These are phyloP conservation scores for Coelopa pilipes DNA, from an alignment of 2,888 invertebrate genomes.

Conservation along the genomic window DNA sequence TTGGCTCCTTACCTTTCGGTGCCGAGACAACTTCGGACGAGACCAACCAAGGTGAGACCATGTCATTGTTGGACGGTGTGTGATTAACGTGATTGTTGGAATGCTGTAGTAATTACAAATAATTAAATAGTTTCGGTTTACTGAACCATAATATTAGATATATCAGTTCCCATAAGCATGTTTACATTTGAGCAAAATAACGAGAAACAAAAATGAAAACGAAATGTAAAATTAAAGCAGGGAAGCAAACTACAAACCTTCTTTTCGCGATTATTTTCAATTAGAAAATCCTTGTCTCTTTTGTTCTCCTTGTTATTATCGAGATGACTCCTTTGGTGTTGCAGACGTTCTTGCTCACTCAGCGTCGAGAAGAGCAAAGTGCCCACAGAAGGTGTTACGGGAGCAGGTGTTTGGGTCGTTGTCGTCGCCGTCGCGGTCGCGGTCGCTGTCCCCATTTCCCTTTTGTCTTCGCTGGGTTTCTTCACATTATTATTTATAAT, in stretches of 20 bases:
- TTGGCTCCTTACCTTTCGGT: slow-evolving; percentile 74
- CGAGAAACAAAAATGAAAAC: slow-evolving; percentile 22
- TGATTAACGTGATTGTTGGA: slow-evolving; percentile 67
- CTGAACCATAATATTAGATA: background rate
- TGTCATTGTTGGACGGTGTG: slow-evolving; percentile 69
- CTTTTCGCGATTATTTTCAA: slow-evolving; percentile 53
- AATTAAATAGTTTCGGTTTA: background rate
- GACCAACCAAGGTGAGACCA: slow-evolving; percentile 86
- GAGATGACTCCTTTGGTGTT: slow-evolving; percentile 43
- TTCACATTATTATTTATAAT: slow-evolving; percentile 61
- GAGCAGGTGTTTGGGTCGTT: slow-evolving; percentile 31
- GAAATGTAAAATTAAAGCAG: slow-evolving; percentile 25
- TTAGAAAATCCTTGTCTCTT: slow-evolving; percentile 48
- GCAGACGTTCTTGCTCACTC: slow-evolving; percentile 61
- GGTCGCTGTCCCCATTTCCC: slow-evolving; percentile 37
- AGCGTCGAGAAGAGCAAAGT: slow-evolving; percentile 60
- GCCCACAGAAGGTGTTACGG: slow-evolving; percentile 53
- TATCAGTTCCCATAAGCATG: background rate
- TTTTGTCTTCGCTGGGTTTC: slow-evolving; percentile 30
- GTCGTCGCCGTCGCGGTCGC: slow-evolving; percentile 43
- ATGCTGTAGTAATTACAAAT: background rate
- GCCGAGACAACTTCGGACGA: slow-evolving; percentile 78
- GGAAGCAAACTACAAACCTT: slow-evolving; percentile 56
- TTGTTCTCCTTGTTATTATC: slow-evolving; percentile 42
- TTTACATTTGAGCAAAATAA: background rate